Evolutionary conservation across 2,888 invertebrate genomes (phyloP), one percentile per base, ranked within the genome.

Genomic region (Coleophora deauratella): DNA sequence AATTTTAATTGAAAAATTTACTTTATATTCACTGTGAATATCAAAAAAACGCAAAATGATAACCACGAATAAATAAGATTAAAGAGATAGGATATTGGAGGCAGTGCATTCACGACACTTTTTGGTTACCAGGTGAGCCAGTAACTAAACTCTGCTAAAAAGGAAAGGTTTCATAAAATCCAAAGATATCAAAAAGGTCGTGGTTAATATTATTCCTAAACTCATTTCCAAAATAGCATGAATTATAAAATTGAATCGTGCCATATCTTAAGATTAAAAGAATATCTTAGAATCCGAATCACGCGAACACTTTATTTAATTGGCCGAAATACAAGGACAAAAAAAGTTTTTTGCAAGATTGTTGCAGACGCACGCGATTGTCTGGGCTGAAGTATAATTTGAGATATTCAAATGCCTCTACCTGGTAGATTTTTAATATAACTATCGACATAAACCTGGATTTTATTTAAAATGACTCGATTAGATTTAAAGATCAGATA

Each of bases 341-440:
- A 84, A 80, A 80, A 82, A 78, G 54, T 63, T 48, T 66, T 77
- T 68, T 63, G 71, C 68, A 73, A 67, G 81, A 84, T 21, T 3
- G 3, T 21, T 21, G 21, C 21, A 21, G 21, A 6, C 21, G 21
- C 21, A 21, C 79, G 82, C 82, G 55, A 75, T 51, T 60, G 50
- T 47, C 53, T 52, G 50, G 53, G 21, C 21, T 21, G 21, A 21
- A 60, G 59, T 63, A 62, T 73, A 66, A 79, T 82, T 80, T 79
- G 55, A 73, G 78, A 78, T 76, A 21, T 21, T 21, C 21, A 21
- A 21, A 21, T 11, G 10, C 62, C 57, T 68, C 66, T 72, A 72
- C 68, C 74, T 76, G 77, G 68, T 65, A 57, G 64, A 65, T 71
- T 59, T 59, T 39, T 61, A 21, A 70, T 73, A 70, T 73, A 71